Conservation (phyloP, 1,140 invertebrate species). For the Drosophila pseudoananassae region DNA sequence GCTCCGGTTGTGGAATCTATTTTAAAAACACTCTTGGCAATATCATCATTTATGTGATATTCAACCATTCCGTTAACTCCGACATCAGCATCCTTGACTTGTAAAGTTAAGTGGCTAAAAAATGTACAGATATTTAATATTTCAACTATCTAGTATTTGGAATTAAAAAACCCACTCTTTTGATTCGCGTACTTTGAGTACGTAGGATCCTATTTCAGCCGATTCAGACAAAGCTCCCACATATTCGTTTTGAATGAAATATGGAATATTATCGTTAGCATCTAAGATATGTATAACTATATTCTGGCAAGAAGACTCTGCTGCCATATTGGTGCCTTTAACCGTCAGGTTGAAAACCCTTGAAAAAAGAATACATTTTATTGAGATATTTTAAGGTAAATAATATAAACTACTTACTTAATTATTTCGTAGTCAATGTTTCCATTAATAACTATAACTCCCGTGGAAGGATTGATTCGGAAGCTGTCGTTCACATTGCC, state of each 20-base stretch:
- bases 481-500: conserved; percentile 92
- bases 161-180: conserved; percentile 46
- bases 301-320: conserved; percentile 87
- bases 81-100: conserved; percentile 91
- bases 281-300: conserved; percentile 92
- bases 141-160: not conserved
- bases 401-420: conserved; percentile 48
- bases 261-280: conserved; percentile 94
- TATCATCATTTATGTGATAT: conserved; percentile 93
- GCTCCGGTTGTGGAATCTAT: conserved; percentile 96
- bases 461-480: conserved; percentile 93
- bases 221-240: conserved; percentile 90
- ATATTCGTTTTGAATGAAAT: conserved; percentile 89
- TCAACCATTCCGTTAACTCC: conserved; percentile 92
- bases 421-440: conserved; percentile 92
- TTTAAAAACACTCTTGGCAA: conserved; percentile 90
- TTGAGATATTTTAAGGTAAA: not conserved
- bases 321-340: conserved; percentile 93
- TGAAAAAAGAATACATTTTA: conserved; percentile 1
- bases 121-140: conserved; percentile 24
- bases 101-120: conserved; percentile 91
- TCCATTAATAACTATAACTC: conserved; percentile 90
- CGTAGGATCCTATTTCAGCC: conserved; percentile 89
- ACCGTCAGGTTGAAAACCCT: conserved; percentile 93
- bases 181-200: conserved; percentile 85